phyloP scores from a whole-genome alignment of 2,797 vertebrate species.

The Rhynchonycteris naso region DNA sequence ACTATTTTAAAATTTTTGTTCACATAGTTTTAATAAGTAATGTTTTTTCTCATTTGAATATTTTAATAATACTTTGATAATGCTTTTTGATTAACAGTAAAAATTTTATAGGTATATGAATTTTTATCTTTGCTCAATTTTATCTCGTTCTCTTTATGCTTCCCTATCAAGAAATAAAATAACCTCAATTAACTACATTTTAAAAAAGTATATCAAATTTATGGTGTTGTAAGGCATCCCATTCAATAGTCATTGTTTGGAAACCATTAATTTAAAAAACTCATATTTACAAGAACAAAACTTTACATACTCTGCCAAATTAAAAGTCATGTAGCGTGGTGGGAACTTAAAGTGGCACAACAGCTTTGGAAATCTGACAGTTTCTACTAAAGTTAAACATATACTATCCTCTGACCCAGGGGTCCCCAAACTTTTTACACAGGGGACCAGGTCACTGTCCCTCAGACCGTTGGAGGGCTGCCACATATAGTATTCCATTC shows the following conservation, averaged over 20 bases:
- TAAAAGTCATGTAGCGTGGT: background rate
- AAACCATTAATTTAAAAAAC: background rate
- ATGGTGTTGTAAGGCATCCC: background rate
- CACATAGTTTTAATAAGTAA: background rate
- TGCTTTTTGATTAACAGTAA: background rate
- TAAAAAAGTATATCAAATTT: background rate
- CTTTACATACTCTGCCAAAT: background rate
- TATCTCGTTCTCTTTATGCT: background rate
- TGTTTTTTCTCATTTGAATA: background rate
- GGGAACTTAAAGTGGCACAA: background rate
- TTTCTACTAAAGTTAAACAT: background rate
- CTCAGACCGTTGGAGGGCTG: too few relatives aligned
- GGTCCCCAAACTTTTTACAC: too few relatives aligned
- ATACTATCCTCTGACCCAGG: background rate
- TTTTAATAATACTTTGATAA: slow-evolving; percentile 37
- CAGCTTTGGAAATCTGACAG: background rate
- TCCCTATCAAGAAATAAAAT: background rate
- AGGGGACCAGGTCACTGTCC: too few relatives aligned
- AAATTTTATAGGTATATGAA: background rate
- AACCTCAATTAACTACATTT: background rate
- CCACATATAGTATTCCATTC: too few relatives aligned
- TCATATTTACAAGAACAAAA: background rate
- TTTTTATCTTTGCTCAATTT: background rate
- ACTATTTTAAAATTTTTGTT: background rate
- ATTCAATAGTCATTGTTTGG: background rate